Evolutionary conservation across 2,888 invertebrate genomes (phyloP), one percentile per base, ranked within the genome.

Genomic region (Junonia oenone): DNA sequence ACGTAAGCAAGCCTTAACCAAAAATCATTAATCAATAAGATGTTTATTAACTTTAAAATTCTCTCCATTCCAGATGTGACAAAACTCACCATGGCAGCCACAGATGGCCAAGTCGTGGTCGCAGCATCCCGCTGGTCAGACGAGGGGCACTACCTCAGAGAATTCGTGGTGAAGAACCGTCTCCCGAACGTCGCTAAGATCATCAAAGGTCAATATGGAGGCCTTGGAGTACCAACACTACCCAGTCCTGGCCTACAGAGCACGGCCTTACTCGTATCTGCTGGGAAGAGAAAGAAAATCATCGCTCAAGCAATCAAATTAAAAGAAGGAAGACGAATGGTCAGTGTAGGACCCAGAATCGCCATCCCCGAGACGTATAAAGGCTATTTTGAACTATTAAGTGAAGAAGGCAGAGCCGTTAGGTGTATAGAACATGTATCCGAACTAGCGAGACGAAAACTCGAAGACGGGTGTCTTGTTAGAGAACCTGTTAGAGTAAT

Each of bases 371-470:
- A 97, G 70, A 93, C 95, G 0, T 98, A 97, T 80, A 92, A 95
- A 64, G 98, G 98, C 6, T 98, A 96, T 85, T 98, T 98, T 80
- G 98, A 98, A 82, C 92, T 98, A 49, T 90, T 98, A 29, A 98
- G 97, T 75, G 98, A 98, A 84, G 98, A 98, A 82, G 98, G 98
- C 0, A 91, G 96, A 67, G 96, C 97, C 19, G 97, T 97, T 6
- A 92, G 96, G 62, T 96, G 97, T 69, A 96, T 98, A 72, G 96
- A 97, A 77, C 95, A 95, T 61, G 97, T 98, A 1, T 91, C 93
- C 60, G 97, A 98, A 82, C 85, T 98, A 64, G 93, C 96, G 14
- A 91, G 95, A 64, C 91, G 95, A 55, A 93, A 95, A 67, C 91
- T 94, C 17, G 94, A 94, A 51, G 93, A 93, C 68, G 94, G 94